Conservation (phyloP, 2,113 vertebrate genomes). For the Ictalurus punctatus region DNA sequence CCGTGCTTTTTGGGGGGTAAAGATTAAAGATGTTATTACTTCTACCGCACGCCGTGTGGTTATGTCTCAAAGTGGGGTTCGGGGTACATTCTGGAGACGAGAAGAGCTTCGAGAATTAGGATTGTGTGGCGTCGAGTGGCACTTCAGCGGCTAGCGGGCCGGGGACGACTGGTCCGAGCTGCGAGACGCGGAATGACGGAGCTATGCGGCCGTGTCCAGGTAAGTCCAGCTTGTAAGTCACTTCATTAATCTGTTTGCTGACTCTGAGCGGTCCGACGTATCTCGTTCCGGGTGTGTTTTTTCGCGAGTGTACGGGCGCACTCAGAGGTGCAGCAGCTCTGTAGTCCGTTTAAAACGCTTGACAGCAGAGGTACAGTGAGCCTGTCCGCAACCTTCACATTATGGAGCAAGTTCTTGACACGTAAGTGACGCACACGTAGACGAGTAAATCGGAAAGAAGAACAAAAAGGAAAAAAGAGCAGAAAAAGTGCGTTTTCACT, state of each 20-base stretch:
- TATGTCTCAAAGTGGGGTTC: background rate
- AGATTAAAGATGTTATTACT: background rate
- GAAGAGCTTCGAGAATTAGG: background rate
- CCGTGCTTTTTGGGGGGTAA: background rate
- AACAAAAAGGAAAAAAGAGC: too few relatives aligned
- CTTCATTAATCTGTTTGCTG: too few relatives aligned
- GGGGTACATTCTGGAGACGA: background rate
- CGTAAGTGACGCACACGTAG: background rate
- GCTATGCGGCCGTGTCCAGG: too few relatives aligned
- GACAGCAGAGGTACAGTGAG: background rate
- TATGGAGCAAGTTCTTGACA: background rate
- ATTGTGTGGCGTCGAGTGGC: background rate
- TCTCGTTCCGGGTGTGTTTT: too few relatives aligned
- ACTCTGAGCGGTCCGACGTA: too few relatives aligned
- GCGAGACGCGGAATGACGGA: too few relatives aligned
- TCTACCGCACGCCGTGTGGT: background rate
- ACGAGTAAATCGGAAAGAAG: too few relatives aligned
- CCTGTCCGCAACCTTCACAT: background rate
- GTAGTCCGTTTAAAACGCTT: background rate
- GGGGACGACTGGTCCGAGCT: too few relatives aligned
- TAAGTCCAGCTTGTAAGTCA: too few relatives aligned
- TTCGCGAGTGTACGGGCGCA: too few relatives aligned
- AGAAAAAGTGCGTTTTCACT: background rate
- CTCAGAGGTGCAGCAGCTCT: background rate
- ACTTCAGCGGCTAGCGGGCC: too few relatives aligned